A percentile compares a stretch with the other conserved stretches of the same genome.
These are phyloP conservation scores for Cavia aperea DNA, from an alignment of 2,113 vertebrate genomes.

Conservation along the genomic window DNA sequence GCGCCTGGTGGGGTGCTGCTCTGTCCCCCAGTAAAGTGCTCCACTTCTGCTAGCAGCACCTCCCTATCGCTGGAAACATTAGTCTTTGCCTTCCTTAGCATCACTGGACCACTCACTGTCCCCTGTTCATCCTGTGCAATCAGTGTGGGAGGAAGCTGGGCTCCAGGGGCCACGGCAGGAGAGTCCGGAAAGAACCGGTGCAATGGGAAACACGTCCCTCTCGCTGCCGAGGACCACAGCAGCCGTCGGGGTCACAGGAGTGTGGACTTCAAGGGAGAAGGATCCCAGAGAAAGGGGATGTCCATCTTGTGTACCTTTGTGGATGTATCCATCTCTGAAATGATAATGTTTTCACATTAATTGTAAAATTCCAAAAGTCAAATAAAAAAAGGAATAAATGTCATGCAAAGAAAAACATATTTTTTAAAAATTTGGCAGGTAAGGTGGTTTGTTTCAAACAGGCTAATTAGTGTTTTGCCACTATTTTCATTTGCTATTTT, in stretches of 20 bases:
- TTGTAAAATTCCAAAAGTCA: conserved; percentile 56
- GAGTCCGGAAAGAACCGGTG: conserved; percentile 67
- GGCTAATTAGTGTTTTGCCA: not conserved
- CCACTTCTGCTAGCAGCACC: conserved; percentile 51
- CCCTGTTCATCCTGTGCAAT: conserved; percentile 63
- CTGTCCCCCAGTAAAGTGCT: conserved; percentile 53
- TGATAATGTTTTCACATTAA: conserved; percentile 31
- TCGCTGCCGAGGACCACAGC: conserved; percentile 75
- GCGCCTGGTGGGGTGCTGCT: conserved; percentile 56
- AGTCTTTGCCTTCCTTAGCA: conserved; percentile 38
- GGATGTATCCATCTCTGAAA: conserved; percentile 51
- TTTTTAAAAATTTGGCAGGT: not conserved
- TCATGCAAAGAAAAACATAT: conserved; percentile 38
- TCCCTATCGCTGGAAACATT: conserved; percentile 55
- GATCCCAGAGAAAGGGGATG: not conserved
- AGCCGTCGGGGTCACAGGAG: conserved; percentile 63
- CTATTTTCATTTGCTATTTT: not conserved
- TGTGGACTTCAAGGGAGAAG: conserved; percentile 63
- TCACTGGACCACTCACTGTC: conserved; percentile 61
- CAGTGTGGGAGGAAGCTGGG: conserved; percentile 63
- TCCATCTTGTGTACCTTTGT: not conserved
- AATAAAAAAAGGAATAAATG: conserved; percentile 71
- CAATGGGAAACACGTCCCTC: conserved; percentile 75
- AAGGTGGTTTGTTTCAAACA: not conserved
- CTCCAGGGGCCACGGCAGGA: conserved; percentile 60